These are phyloP conservation scores for Asbolus verrucosus DNA, from an alignment of 1,140 invertebrate genomes.

Conservation along the genomic window DNA sequence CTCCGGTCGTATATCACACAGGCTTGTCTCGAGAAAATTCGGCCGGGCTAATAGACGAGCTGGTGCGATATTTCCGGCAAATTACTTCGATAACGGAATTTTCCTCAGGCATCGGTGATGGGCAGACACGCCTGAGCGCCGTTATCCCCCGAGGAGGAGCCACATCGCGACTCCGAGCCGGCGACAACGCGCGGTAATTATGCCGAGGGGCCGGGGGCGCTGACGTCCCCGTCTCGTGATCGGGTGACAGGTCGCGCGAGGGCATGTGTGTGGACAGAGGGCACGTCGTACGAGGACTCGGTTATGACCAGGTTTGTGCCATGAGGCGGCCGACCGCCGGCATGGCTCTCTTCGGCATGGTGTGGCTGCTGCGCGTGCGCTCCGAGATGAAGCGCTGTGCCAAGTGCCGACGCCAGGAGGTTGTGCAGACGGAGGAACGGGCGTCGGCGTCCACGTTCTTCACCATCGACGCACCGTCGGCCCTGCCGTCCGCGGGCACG, in stretches of 20 bases:
- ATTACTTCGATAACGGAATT: conserved; percentile 5
- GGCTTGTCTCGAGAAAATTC: conserved; percentile 6
- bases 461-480: conserved; percentile 68
- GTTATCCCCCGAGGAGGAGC: background rate
- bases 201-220: conserved; percentile 11
- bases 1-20: conserved; percentile 5
- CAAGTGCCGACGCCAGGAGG: conserved; percentile 73
- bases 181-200: background rate
- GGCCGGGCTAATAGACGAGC: conserved; percentile 1
- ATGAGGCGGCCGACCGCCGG: conserved; percentile 56
- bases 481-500: conserved; percentile 46
- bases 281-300: conserved; percentile 17
- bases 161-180: background rate
- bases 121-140: background rate
- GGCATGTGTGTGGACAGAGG: conserved; percentile 45
- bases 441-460: conserved; percentile 68
- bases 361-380: conserved; percentile 82
- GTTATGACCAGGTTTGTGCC: conserved; percentile 54
- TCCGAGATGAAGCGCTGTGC: conserved; percentile 79
- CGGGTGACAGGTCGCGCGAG: background rate
- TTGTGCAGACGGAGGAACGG: conserved; percentile 56
- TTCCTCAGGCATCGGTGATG: conserved; percentile 10
- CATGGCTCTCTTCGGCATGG: conserved; percentile 88
- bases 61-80: conserved; percentile 28
- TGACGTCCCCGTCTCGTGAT: conserved; percentile 25